Percentiles rank a stretch among this genome's conserved stretches.
Conservation (phyloP, 2,797 vertebrate genomes). For the Lagorchestes hirsutus region DNA sequence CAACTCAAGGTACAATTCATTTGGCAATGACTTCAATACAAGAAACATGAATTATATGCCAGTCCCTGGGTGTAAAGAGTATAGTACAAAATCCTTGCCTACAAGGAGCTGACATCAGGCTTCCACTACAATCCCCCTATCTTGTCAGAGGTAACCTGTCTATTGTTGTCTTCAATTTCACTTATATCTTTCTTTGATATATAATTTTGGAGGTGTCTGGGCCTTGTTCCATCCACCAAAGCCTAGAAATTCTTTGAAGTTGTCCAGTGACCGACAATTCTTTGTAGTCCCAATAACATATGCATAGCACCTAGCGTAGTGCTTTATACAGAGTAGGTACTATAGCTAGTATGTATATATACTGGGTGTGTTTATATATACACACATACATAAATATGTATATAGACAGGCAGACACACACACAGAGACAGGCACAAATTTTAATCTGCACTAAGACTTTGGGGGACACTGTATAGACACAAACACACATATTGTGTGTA, state of each 20-base stretch:
- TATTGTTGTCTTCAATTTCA: neutral
- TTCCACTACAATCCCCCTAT: neutral
- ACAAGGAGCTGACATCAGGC: neutral
- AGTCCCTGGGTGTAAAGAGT: neutral
- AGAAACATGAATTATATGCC: neutral
- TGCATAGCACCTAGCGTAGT: neutral
- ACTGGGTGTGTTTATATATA: neutral
- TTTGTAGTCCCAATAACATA: neutral
- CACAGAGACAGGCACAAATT: too few species aligned
- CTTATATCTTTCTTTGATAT: neutral
- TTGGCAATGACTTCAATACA: neutral
- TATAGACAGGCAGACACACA: too few species aligned
- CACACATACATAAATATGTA: neutral
- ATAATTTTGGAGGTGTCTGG: neutral
- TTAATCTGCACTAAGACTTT: neutral
- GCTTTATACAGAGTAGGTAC: neutral
- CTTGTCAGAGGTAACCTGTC: neutral
- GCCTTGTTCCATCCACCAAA: neutral
- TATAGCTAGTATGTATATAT: neutral
- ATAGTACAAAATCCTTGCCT: neutral
- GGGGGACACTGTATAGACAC: neutral
- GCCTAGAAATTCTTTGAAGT: neutral
- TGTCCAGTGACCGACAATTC: neutral
- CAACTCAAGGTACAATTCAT: neutral
- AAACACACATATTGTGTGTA: neutral